These are phyloP conservation scores for Leucozona laternaria DNA, from an alignment of 2,888 invertebrate genomes.

Conservation along the genomic window DNA sequence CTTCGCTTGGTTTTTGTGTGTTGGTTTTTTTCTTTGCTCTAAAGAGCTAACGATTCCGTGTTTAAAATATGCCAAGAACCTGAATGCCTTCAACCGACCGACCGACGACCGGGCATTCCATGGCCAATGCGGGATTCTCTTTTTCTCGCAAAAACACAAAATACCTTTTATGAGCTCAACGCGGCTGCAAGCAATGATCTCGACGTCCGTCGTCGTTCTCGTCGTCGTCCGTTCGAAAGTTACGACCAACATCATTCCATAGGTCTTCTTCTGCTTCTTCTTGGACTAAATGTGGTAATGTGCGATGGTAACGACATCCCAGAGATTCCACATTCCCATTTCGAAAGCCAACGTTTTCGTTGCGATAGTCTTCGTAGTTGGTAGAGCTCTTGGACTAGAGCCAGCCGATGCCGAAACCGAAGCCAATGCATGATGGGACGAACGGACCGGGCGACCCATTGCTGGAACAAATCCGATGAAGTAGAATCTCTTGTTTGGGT, in stretches of 20 bases:
- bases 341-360: conserved; percentile 35
- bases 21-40: conserved; percentile 29
- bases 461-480: conserved; percentile 61
- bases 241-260: conserved; percentile 66
- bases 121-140: conserved; percentile 67
- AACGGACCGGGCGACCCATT: conserved; percentile 13
- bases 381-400: conserved; percentile 30
- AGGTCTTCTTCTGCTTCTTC: conserved; percentile 48
- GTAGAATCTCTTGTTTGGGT: conserved; percentile 71
- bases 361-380: not conserved
- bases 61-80: conserved; percentile 74
- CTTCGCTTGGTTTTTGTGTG: conserved; percentile 6
- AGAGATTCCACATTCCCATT: conserved; percentile 72
- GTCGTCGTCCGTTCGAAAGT: conserved; percentile 43
- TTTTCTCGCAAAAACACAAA: conserved; percentile 67
- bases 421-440: not conserved
- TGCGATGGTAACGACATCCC: conserved; percentile 72
- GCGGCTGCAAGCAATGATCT: conserved; percentile 65
- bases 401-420: conserved; percentile 13
- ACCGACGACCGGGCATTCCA: conserved; percentile 52
- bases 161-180: conserved; percentile 65
- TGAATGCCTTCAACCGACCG: conserved; percentile 53
- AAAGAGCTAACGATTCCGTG: conserved; percentile 50
- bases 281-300: conserved; percentile 69
- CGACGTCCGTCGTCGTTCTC: conserved; percentile 26